These are phyloP conservation scores for Bufo bufo DNA, from an alignment of 2,113 vertebrate genomes.

Conservation along the genomic window DNA sequence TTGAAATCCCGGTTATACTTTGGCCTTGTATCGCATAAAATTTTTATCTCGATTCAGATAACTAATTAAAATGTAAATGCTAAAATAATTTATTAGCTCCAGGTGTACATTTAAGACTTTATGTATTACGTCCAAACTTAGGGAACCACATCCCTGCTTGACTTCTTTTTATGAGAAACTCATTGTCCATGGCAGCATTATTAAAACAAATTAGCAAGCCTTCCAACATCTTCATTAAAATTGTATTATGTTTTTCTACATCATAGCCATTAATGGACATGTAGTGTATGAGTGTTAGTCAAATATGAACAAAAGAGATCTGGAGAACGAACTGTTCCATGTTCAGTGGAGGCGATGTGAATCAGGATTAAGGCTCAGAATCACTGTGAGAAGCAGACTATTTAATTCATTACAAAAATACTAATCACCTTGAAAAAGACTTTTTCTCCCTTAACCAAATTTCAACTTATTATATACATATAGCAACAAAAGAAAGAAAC, in stretches of 20 bases:
- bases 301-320: conserved; percentile 15
- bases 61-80: neutral
- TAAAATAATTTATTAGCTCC: neutral
- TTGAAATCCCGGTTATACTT: neutral
- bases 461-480: neutral
- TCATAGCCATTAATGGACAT: conserved; percentile 25
- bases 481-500: too few relatives aligned
- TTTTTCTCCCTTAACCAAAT: neutral
- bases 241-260: conserved; percentile 49
- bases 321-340: neutral
- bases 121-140: neutral
- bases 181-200: conserved; percentile 9
- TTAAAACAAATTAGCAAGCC: conserved; percentile 46
- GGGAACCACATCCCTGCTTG: conserved; percentile 9
- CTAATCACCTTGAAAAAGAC: neutral
- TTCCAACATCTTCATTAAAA: conserved; percentile 51
- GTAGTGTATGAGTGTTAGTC: conserved; percentile 22
- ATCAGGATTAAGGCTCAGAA: neutral
- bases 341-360: neutral
- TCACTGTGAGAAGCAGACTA: neutral
- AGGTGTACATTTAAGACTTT: conserved; percentile 1
- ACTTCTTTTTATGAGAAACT: conserved; percentile 33
- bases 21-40: neutral
- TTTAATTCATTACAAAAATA: neutral
- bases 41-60: neutral